Percentiles rank a stretch among this genome's conserved stretches.
Evolutionary conservation across 2,888 invertebrate species (phyloP).

Genomic region (Volucella bombylans): DNA sequence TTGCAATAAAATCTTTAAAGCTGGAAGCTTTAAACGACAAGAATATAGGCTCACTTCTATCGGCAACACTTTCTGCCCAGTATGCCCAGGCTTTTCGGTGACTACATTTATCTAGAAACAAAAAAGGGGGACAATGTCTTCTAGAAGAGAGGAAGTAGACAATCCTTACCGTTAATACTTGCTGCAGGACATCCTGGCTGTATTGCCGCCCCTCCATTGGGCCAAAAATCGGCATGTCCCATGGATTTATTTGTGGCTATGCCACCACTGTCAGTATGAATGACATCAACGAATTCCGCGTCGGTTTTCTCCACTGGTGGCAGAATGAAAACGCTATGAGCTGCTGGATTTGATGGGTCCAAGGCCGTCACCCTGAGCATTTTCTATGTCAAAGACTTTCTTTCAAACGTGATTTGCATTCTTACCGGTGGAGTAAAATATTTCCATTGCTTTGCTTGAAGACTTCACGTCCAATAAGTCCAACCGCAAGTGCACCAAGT

Average conservation of each 20-base stretch:
- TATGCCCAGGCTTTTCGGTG: neutral
- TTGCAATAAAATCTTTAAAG: no score
- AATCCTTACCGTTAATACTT: slow-evolving; percentile 19
- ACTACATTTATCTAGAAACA: slow-evolving; percentile 18
- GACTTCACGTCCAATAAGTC: slow-evolving; percentile 79
- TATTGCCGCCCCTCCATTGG: slow-evolving; percentile 84
- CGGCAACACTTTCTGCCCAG: slow-evolving; percentile 17
- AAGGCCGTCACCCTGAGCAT: slow-evolving; percentile 84
- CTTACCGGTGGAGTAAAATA: slow-evolving; percentile 44
- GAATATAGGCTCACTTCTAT: no score
- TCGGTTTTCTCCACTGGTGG: slow-evolving; percentile 83
- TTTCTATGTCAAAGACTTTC: neutral
- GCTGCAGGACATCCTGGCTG: slow-evolving; percentile 84
- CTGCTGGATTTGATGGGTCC: slow-evolving; percentile 85
- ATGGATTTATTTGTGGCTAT: slow-evolving; percentile 85
- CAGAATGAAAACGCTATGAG: slow-evolving; percentile 80
- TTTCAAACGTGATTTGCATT: neutral
- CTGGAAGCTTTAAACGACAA: no score
- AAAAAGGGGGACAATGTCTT: neutral
- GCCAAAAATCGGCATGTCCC: slow-evolving; percentile 86
- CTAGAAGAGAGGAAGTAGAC: no score
- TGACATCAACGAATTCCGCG: slow-evolving; percentile 86
- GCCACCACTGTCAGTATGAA: slow-evolving; percentile 87
- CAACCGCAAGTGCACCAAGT: slow-evolving; percentile 81
- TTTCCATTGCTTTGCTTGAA: slow-evolving; percentile 3